Conservation (phyloP, 1,140 invertebrate genomes). For the Trichonephila clavata region DNA sequence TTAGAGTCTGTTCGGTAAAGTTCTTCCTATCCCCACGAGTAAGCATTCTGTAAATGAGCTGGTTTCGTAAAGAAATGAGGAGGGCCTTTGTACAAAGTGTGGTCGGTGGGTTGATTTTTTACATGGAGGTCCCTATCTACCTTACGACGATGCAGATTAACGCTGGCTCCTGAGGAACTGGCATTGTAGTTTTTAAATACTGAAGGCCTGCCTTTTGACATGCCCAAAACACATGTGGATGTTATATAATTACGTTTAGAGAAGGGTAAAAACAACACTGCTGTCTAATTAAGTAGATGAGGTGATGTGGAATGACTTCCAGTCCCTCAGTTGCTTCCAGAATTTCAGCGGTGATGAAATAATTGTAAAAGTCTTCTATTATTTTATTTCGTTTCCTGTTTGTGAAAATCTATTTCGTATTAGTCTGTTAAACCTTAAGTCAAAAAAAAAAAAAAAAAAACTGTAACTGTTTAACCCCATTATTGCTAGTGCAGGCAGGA, state of each 20-base stretch:
- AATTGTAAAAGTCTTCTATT: too few relatives aligned
- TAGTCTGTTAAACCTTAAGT: too few relatives aligned
- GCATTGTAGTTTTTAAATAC: background rate
- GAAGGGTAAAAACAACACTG: background rate
- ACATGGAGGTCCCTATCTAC: background rate
- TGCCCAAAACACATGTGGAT: background rate
- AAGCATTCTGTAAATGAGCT: constrained; percentile 75
- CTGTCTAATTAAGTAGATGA: background rate
- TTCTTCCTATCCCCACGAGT: constrained; percentile 66
- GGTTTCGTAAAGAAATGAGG: background rate
- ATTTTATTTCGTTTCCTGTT: too few relatives aligned
- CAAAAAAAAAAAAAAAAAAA: too few relatives aligned
- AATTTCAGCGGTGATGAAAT: too few relatives aligned
- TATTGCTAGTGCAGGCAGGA: too few relatives aligned
- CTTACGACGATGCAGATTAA: background rate
- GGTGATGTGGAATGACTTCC: background rate
- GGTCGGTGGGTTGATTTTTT: constrained; percentile 6
- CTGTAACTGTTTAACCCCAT: too few relatives aligned
- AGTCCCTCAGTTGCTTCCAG: background rate
- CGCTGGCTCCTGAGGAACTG: background rate
- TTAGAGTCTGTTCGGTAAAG: constrained; percentile 73
- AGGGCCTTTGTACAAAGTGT: constrained; percentile 53
- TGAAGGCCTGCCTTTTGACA: background rate
- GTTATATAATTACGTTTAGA: background rate
- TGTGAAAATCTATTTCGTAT: too few relatives aligned